Base-by-base conservation (phyloP, 2,888 invertebrate species). In the Eilema sororculum region DNA sequence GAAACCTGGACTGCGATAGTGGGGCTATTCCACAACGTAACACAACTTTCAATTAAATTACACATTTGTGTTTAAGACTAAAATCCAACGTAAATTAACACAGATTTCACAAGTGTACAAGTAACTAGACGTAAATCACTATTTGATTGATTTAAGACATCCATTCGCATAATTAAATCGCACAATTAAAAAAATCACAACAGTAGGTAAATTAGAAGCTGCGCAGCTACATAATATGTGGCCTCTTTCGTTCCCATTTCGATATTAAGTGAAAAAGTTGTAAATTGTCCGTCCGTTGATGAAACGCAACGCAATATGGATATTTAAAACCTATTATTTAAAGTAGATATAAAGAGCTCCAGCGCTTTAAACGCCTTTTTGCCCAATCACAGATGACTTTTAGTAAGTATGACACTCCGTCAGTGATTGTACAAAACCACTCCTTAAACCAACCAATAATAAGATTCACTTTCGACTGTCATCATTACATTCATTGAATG, bases 221-320 rank as follows among this genome's bases (percentile, higher is more conserved):
- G 82, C 84, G 79, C 82, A 83, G 80, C 61, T 52, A 30, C 73
- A 69, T 71, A 64, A n/a, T n/a, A n/a, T n/a, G n/a, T 67, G 59
- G 70, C 74, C 82, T 70, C 69, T 74, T 71, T 66, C 72, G 71
- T 73, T 65, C 37, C 63, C 65, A 70, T 75, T 67, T 69, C 52
- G 76, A 68, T 52, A 78, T 65, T 57, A 73, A 73, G 73, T 80
- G 78, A 79, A 81, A 30, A 77, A 81, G 75, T 75, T 77, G 79
- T 81, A 77, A 73, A 67, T 73, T 28, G 28, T 25, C 69, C 63
- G 62, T 73, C 70, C 52, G 46, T 46, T 46, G 41, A 58, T 69
- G 56, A 59, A 52, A 69, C 68, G 67, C 56, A 64, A 65, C 61
- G 72, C 22, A 69, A 72, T 72, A 74, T 74, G 67, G 76, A 78